Conservation (phyloP, 2,797 vertebrate species). For the Pipistrellus nathusii region DNA sequence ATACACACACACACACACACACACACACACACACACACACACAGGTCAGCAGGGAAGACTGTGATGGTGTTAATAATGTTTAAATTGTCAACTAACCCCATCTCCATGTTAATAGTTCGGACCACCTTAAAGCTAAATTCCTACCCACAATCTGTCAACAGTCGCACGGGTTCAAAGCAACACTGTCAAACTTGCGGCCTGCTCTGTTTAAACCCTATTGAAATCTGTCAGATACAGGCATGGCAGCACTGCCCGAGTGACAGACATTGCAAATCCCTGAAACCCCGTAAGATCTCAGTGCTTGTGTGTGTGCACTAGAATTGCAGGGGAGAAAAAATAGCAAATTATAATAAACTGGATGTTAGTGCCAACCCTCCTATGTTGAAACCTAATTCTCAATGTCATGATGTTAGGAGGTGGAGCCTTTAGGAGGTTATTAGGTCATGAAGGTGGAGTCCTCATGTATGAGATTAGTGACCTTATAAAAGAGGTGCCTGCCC, state of each 20-base stretch:
- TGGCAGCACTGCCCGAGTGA: background rate
- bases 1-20: background rate
- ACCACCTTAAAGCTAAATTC: background rate
- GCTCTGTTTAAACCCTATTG: background rate
- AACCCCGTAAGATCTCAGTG: constrained; percentile 42
- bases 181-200: no score
- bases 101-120: background rate
- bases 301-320: constrained; percentile 13
- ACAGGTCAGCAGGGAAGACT: background rate
- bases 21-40: background rate
- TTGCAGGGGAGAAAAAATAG: constrained; percentile 59
- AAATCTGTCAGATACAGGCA: constrained; percentile 43
- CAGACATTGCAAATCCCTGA: constrained; percentile 55
- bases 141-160: background rate
- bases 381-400: background rate
- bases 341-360: background rate
- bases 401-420: background rate
- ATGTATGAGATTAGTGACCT: background rate
- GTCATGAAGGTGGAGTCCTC: background rate
- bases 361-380: background rate
- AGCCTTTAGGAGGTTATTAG: background rate
- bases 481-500: background rate
- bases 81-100: background rate
- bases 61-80: background rate
- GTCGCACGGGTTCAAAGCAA: no score